phyloP scores from a whole-genome alignment of 1,140 invertebrate genomes.

The Atta colombica region DNA sequence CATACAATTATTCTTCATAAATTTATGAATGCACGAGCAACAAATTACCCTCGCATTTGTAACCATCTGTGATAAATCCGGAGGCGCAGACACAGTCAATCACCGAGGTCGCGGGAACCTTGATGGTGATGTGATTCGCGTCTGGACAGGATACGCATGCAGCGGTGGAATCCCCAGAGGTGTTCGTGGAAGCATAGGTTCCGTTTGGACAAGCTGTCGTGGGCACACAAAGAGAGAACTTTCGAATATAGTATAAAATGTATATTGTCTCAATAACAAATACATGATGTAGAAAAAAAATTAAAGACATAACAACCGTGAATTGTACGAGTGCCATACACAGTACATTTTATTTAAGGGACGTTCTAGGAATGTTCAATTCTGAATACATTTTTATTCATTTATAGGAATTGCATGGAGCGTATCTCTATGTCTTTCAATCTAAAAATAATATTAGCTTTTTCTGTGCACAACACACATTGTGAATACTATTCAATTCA shows the following conservation, averaged over 20 bases:
- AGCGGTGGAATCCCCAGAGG: slow-evolving; percentile 86
- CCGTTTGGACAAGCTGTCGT: slow-evolving; percentile 86
- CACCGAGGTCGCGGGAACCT: slow-evolving; percentile 85
- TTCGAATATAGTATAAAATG: slow-evolving; percentile 22
- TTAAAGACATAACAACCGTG: neutral
- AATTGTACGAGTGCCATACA: neutral
- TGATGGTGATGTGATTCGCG: slow-evolving; percentile 88
- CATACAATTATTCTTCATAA: neutral
- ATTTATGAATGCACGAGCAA: neutral
- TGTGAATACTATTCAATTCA: too few relatives aligned
- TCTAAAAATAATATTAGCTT: too few relatives aligned
- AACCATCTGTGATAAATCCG: slow-evolving; percentile 86
- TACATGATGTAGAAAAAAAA: neutral
- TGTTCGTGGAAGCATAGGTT: slow-evolving; percentile 84
- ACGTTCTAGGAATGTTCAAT: too few relatives aligned
- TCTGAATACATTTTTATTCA: too few relatives aligned
- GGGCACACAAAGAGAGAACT: neutral
- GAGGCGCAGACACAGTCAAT: slow-evolving; percentile 88
- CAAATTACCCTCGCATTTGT: slow-evolving; percentile 86
- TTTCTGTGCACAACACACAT: too few relatives aligned
- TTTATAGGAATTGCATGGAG: too few relatives aligned
- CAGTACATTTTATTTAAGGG: too few relatives aligned
- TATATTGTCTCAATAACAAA: neutral
- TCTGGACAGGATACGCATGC: slow-evolving; percentile 89
- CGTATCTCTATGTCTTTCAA: too few relatives aligned